Percentiles rank a stretch among this genome's conserved stretches.
Conservation (phyloP, 2,888 invertebrate genomes). For the Tipula unca region DNA sequence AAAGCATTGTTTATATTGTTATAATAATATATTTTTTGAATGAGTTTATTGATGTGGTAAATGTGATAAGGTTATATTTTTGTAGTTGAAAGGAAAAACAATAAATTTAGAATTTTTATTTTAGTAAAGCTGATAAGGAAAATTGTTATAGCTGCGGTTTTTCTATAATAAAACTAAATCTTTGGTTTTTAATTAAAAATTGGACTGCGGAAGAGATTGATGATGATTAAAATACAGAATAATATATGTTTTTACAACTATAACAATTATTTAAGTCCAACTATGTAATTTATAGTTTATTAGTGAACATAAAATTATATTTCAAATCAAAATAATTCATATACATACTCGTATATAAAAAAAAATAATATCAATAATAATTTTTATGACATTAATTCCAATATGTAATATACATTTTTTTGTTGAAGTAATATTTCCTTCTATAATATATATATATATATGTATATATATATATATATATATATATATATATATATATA, state of each 20-base stretch:
- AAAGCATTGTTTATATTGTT: neutral
- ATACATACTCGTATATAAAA: neutral
- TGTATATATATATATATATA: too few species aligned
- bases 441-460: too few species aligned
- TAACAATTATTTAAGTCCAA: neutral
- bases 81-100: neutral
- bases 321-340: neutral
- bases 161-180: neutral
- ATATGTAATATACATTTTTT: neutral
- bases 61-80: neutral
- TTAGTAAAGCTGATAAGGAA: neutral
- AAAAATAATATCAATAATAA: neutral
- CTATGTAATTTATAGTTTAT: neutral
- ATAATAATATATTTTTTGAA: neutral
- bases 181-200: neutral
- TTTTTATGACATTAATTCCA: neutral
- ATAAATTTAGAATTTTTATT: neutral
- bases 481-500: too few species aligned
- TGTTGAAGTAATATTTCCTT: too few species aligned
- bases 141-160: neutral
- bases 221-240: neutral
- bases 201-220: neutral
- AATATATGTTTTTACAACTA: neutral
- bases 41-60: neutral
- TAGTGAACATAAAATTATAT: neutral